Evolutionary conservation across 2,113 vertebrate species (phyloP).

Genomic region (Crotalus helleri): DNA sequence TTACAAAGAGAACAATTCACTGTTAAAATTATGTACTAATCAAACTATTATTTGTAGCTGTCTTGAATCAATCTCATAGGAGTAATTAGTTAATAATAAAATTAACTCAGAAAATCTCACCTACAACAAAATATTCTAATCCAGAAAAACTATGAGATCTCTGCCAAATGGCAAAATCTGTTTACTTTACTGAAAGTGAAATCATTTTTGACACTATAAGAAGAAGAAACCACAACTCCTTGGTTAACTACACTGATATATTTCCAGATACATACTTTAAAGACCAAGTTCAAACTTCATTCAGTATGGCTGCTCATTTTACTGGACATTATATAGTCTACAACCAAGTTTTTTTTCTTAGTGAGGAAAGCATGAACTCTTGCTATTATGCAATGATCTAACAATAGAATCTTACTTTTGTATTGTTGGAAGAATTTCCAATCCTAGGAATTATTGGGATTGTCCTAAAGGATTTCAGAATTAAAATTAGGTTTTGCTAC

Average conservation of each 20-base stretch:
- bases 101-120: background rate
- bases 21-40: conserved; percentile 9
- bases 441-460: background rate
- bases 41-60: background rate
- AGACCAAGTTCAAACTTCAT: background rate
- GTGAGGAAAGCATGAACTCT: rapidly evolving
- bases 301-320: background rate
- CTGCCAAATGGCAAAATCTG: background rate
- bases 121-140: background rate
- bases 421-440: background rate
- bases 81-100: background rate
- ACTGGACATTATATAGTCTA: background rate
- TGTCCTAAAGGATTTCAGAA: background rate
- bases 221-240: background rate
- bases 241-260: background rate
- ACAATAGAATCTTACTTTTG: background rate
- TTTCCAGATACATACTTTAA: background rate
- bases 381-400: background rate
- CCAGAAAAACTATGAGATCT: background rate
- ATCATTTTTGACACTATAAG: background rate
- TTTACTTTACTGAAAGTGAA: background rate
- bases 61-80: conserved; percentile 9
- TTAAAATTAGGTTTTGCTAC: background rate
- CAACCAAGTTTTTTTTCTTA: background rate
- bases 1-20: background rate